Base-by-base conservation (phyloP, 2,797 vertebrate species). In the Arrhamphus sclerolepis region DNA sequence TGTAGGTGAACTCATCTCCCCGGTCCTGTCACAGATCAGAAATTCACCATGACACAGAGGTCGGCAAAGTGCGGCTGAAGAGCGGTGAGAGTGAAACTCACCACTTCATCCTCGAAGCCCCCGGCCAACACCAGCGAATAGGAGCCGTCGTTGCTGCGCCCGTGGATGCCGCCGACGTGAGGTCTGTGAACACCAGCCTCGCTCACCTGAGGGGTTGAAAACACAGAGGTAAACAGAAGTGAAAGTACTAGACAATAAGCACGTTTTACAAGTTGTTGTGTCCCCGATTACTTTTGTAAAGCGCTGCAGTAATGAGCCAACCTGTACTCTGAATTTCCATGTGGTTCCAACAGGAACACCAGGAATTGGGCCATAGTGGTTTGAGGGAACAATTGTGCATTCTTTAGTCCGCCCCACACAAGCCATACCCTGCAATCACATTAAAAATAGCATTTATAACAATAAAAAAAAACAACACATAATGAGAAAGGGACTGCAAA, bases 311-410 rank as follows among this genome's bases (percentile, higher is more conserved):
- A 62, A 21, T 71, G 34, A 5, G 58, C 89, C 81, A 85, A 99
- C 97, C 94, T 99, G 98, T 73, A 99, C 98, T 90, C 97, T 93
- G 88, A 99, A 99, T 77, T 98, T 99, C 97, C 97, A 99, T 7
- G 96, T 96, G 64, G 96, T 95, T 70, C 97, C 97, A 62, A 99
- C 97, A 66, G 97, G 97, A 90, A 98, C 84, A 19, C 97, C 97
- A 46, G 97, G 97, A 80, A 99, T 93, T 11, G 97, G 97, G 39
- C 97, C 96, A 72, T 98, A 98, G 75, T 99, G 97, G 90, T 98
- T 99, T 28, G 96, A 98, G 54, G 97, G 97, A 72, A 99, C 97
- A 79, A 99, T 97, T 58, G 97, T 98, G 89, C 97, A 99, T 89
- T 98, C 96, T 89, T 96, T 99, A 56, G 97, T 99, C 24, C 97